Conservation (phyloP, 2,113 vertebrate genomes). For the Coregonus clupeaformis region DNA sequence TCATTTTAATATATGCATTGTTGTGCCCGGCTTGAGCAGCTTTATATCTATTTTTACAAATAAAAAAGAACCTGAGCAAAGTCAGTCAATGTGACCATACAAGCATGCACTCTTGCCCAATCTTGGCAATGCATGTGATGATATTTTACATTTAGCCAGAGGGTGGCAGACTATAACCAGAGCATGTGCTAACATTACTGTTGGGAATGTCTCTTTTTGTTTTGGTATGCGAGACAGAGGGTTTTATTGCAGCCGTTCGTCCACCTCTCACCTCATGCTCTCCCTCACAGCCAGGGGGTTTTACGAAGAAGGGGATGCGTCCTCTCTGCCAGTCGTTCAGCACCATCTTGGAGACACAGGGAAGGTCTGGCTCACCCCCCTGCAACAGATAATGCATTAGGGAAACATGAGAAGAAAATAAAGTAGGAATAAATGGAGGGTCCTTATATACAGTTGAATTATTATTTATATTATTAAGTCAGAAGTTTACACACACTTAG, state of each 20-base stretch:
- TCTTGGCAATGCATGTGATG: background rate
- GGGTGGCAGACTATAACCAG: conserved; percentile 15
- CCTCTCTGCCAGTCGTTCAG: conserved; percentile 98
- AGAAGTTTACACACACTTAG: too few species aligned
- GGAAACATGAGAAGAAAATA: background rate
- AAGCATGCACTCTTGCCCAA: too few species aligned
- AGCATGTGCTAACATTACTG: background rate
- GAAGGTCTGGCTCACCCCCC: conserved; percentile 92
- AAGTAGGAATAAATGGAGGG: too few species aligned
- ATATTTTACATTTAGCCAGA: background rate
- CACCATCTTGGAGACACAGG: conserved; percentile 96
- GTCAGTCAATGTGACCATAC: background rate
- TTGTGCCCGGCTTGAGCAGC: too few species aligned
- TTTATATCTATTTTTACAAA: too few species aligned
- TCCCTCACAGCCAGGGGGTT: conserved; percentile 82
- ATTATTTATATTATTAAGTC: too few species aligned
- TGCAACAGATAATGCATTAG: conserved; percentile 51
- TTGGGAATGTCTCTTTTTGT: background rate
- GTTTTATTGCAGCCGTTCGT: background rate
- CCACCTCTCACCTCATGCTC: conserved; percentile 69
- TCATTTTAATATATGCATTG: too few species aligned
- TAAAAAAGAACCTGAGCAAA: too few species aligned
- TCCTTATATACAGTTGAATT: too few species aligned
- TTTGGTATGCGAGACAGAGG: background rate
- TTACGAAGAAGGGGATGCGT: conserved; percentile 95